Evolutionary conservation across 2,888 invertebrate species (phyloP).

Genomic region (Pandemis corylana): DNA sequence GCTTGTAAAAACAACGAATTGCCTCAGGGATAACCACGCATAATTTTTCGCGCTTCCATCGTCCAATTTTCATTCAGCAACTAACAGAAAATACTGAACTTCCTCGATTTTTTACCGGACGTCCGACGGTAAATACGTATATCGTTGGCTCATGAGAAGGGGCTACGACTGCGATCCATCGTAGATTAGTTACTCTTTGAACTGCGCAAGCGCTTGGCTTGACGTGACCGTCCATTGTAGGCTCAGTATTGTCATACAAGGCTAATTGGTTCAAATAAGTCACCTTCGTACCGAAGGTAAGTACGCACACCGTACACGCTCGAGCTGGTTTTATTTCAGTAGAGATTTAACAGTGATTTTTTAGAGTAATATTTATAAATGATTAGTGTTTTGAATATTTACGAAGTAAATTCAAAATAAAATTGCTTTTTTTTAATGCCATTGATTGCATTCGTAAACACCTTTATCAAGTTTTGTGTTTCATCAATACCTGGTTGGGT

Average conservation of each 20-base stretch:
- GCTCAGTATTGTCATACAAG: conserved; percentile 28
- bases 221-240: conserved; percentile 30
- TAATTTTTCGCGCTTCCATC: too few relatives aligned
- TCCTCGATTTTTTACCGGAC: conserved; percentile 26
- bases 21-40: too few relatives aligned
- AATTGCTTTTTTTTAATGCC: too few relatives aligned
- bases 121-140: conserved; percentile 8
- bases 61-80: too few relatives aligned
- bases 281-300: conserved; percentile 36
- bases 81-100: not conserved
- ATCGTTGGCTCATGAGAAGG: not conserved
- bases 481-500: too few relatives aligned
- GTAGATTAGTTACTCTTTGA: conserved; percentile 28
- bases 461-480: too few relatives aligned
- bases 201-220: conserved; percentile 4
- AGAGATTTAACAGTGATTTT: not conserved
- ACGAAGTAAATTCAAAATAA: too few relatives aligned
- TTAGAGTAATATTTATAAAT: not conserved
- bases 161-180: not conserved
- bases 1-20: too few relatives aligned
- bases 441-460: too few relatives aligned
- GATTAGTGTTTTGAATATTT: not conserved
- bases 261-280: conserved; percentile 37
- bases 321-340: not conserved
- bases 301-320: not conserved